Evolutionary conservation across 2,797 vertebrate species (phyloP).

Genomic region (Sebastes hubbsi): DNA sequence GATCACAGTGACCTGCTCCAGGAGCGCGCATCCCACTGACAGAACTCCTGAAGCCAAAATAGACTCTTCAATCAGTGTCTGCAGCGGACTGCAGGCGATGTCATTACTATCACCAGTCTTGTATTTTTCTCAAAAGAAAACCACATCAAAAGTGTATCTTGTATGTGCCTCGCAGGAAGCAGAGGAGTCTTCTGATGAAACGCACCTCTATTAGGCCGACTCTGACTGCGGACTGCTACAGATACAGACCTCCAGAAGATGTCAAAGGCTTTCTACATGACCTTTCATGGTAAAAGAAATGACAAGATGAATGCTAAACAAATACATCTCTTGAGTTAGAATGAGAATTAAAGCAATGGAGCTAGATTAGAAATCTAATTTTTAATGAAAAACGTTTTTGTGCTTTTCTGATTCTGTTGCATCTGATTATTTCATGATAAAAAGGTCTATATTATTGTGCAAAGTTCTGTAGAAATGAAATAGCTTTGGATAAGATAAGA

Average conservation of each 20-base stretch:
- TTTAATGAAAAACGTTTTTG: not conserved
- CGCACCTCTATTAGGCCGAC: constrained; percentile 51
- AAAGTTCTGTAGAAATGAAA: not conserved
- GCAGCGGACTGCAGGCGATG: constrained; percentile 61
- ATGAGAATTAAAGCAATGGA: not conserved
- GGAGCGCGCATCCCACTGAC: constrained; percentile 63
- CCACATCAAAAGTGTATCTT: constrained; percentile 72
- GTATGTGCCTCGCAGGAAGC: constrained; percentile 65
- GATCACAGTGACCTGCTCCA: constrained; percentile 78
- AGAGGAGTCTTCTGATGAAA: constrained; percentile 67
- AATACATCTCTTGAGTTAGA: constrained; percentile 3
- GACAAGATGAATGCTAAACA: constrained; percentile 39
- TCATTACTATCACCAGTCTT: constrained; percentile 72
- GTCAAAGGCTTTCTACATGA: constrained; percentile 11
- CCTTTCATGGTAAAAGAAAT: constrained; percentile 48
- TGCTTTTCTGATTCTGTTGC: not conserved
- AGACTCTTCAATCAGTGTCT: constrained; percentile 73
- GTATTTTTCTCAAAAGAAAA: constrained; percentile 71
- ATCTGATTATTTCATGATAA: not conserved
- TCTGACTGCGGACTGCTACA: constrained; percentile 30
- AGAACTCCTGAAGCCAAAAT: constrained; percentile 73
- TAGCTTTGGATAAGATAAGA: not conserved
- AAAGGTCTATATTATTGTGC: not conserved
- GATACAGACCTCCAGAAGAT: constrained; percentile 61
- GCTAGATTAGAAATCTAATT: not conserved